Base-by-base conservation (phyloP, 2,797 vertebrate genomes). In the Channa striata region DNA sequence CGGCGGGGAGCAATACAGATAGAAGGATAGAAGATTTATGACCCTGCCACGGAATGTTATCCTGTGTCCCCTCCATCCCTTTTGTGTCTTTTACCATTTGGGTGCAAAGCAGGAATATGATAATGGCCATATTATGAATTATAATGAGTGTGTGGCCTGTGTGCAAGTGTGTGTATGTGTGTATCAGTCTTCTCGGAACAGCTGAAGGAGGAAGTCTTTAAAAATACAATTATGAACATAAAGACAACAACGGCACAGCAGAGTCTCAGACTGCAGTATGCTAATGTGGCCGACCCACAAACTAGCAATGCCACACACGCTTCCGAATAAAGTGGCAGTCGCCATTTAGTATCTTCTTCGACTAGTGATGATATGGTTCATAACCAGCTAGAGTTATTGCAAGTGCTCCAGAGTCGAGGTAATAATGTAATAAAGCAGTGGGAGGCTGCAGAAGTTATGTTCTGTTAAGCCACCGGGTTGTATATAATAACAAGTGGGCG, bases 21-120 rank as follows among this genome's bases (percentile, higher is more conserved):
- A 43, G 69, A 89, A 70, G 64, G 50, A 68, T 57, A 43, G 69
- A 89, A 87, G 87, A 90, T 92, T 91, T 84, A 92, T 90, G 85
- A 87, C 83, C 83, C 75, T 57, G 76, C 72, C 64, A 48, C 65
- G 61, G 69, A 81, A 87, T 83, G 81, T 59, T 76, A 48, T 65
- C 62, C 64, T 40, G 53, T 37, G 74, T 80, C 56, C 67, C 71
- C 77, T 63, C 74, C 48, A 36, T 81, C 65, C 68, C 59, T 63
- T 87, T 82, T 85, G 83, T 82, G 84, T 77, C 54, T 75, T 83
- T 59, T 43, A 72, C 77, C 66, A 85, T 90, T 87, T 48, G 36
- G 37, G 50, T 87, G 84, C 80, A 84, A 89, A 90, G 89, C 82
- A 86, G 70, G 17, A 81, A 86, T 82, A 87, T 85, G 77, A 81